These are phyloP conservation scores for Acropora yongei DNA, from an alignment of 64 coral and sea anemone species.

Conservation along the genomic window DNA sequence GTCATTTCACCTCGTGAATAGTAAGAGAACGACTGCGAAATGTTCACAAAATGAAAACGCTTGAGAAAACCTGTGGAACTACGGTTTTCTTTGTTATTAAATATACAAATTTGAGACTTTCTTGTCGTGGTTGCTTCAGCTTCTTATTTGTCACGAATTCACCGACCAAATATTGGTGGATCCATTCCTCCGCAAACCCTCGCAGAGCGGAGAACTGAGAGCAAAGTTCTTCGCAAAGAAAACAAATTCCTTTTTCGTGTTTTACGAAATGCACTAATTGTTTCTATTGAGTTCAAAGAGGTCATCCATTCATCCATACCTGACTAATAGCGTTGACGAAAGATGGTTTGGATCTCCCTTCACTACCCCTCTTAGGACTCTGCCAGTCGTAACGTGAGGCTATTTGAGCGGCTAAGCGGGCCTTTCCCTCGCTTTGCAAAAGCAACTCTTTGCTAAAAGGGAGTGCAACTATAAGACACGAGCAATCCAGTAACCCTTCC, in stretches of 20 bases:
- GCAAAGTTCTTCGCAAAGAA: too few species aligned
- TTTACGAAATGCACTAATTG: neutral
- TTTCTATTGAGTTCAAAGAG: neutral
- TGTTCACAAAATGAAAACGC: too few species aligned
- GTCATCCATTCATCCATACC: neutral
- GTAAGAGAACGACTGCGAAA: too few species aligned
- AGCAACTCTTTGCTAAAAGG: slow-evolving; percentile 87
- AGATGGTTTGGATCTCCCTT: slow-evolving; percentile 55
- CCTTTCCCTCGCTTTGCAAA: slow-evolving; percentile 86
- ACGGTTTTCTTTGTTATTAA: too few species aligned
- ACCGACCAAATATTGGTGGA: too few species aligned
- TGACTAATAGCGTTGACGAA: slow-evolving; percentile 72
- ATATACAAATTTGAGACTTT: too few species aligned
- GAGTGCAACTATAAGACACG: neutral
- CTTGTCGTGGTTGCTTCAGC: too few species aligned
- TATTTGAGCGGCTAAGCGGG: slow-evolving; percentile 81
- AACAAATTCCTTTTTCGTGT: neutral
- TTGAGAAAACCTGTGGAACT: too few species aligned
- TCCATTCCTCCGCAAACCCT: too few species aligned
- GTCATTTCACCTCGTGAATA: too few species aligned
- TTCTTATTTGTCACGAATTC: too few species aligned
- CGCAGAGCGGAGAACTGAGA: too few species aligned
- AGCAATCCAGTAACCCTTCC: neutral
- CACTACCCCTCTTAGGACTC: slow-evolving; percentile 37
- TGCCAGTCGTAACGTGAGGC: slow-evolving; percentile 78